phyloP scores from a whole-genome alignment of 2,113 vertebrate genomes.

The Phyllostomus discolor region DNA sequence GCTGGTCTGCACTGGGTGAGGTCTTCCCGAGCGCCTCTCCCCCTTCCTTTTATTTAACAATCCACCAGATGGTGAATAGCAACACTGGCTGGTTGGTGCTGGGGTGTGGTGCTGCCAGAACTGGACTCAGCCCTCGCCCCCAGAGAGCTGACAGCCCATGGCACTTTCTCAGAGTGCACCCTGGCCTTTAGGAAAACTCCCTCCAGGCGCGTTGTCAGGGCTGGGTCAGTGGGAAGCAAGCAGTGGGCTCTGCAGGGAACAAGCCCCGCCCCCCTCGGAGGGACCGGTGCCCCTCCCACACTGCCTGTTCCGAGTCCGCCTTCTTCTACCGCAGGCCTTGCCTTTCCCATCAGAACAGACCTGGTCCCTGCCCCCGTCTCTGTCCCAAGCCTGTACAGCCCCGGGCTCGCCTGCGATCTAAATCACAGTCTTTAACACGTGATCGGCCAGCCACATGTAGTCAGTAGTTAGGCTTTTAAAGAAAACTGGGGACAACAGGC shows the following conservation, averaged over 20 bases:
- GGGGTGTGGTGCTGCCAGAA: too few species aligned
- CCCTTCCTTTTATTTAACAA: not conserved
- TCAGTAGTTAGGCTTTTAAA: not conserved
- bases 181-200: not conserved
- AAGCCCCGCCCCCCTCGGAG: not conserved
- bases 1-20: not conserved
- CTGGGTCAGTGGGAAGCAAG: not conserved
- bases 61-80: not conserved
- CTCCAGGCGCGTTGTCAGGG: not conserved
- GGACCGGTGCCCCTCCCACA: fast-evolving
- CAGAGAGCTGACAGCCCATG: not conserved
- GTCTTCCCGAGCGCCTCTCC: not conserved
- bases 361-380: not conserved
- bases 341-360: not conserved
- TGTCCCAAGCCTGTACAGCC: not conserved
- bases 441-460: not conserved
- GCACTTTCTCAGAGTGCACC: not conserved
- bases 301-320: not conserved
- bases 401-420: not conserved
- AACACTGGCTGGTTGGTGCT: not conserved
- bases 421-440: not conserved
- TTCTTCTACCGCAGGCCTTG: not conserved
- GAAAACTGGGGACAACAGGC: not conserved
- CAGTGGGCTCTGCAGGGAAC: too few species aligned
- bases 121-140: not conserved